Base-by-base conservation (phyloP, 2,113 vertebrate genomes). In the Melanostigma gelatinosum region DNA sequence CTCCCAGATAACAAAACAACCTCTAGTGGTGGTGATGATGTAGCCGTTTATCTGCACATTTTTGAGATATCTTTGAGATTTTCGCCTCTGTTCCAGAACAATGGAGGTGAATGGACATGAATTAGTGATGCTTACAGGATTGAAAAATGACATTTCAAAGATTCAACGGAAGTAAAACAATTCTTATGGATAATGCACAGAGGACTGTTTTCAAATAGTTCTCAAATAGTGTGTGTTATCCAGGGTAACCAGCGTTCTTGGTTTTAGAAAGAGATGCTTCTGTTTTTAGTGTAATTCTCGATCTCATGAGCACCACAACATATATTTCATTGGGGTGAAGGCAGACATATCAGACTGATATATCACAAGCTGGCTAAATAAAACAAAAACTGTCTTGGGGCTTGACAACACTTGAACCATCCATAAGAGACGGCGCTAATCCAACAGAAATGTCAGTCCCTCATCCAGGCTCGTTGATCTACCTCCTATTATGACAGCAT, bases 401-500 rank as follows among this genome's bases (percentile, higher is more conserved):
- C n/a, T n/a, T 12, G 9, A 68, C 12, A 22, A 66, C 12, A 18
- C 63, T 9, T 9, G 11, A 27, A 70, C 20, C 2, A 18, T 48
- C 29, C 11, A 11, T 34, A 8, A 46, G 16, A 74, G 12, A 29
- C 6, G 6, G 40, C 46, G 29, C 71, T 69, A 60, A 48, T 80
- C 20, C 3, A 50, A 55, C 66, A 72, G 44, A 60, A 50, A 40
- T 84, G 18, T 73, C 12, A 52, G 27, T 77, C 34, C 34, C 6
- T 82, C 60, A 15, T 54, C 32, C 34, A 73, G 72, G 44, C 65
- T 72, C 54, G 16, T 84, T 83, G 57, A 73, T 88, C 36, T 24
- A 46, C 67, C 34, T 62, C 20, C 18, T 73, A 22, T 85, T 76
- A 72, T 75, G 44, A 67, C 50, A 72, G 80, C 82, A 55, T 83